Evolutionary conservation across 2,113 vertebrate species (phyloP), one percentile per base, ranked within the genome.

Genomic region (Ascaphus truei): DNA sequence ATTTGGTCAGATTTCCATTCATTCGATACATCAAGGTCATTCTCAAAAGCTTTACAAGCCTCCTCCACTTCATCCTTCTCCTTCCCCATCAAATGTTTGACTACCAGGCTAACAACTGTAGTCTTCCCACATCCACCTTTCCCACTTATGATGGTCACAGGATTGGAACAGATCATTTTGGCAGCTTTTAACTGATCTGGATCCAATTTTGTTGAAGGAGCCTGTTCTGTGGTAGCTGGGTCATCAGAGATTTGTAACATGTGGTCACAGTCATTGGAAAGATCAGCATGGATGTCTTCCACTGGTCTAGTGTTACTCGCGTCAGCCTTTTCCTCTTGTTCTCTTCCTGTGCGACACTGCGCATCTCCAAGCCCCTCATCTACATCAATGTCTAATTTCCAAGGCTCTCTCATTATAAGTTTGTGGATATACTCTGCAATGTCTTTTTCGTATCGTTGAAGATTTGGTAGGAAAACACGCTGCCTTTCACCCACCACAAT

Each of bases 121-220:
- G 91, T 95, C 79, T 94, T 95, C 23, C 93, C 93, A 72, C 87
- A 92, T 11, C 93, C 93, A 3, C 91, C 93, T 74, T 93, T 94
- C 23, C 93, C 93, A 62, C 92, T 94, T 68, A 95, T 80, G 62
- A 94, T 71, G 0, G 92, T 93, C 60, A 95, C 86, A 4, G 93
- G 81, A 62, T 92, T 91, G 56, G 76, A 72, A 65, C 92, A 93
- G 43, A 95, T 89, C 83, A 91, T 91, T 66, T 85, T 22, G 39
- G 88, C 10, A 31, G 92, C 93, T 16, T 37, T 76, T 45, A 84
- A 36, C 27, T 95, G 93, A 68, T 91, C 86, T n/a, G 5, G 57
- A 45, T 95, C 92, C 48, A 89, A 45, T 0, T 75, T 73, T 29
- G 31, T 18, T 2, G 74, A 59, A 23, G 3, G 31, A 1, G 15